Evolutionary conservation across 92 coral and sea anemone genomes (phyloP), one percentile per base, ranked within the genome.

Genomic region (Pocillopora grandis): DNA sequence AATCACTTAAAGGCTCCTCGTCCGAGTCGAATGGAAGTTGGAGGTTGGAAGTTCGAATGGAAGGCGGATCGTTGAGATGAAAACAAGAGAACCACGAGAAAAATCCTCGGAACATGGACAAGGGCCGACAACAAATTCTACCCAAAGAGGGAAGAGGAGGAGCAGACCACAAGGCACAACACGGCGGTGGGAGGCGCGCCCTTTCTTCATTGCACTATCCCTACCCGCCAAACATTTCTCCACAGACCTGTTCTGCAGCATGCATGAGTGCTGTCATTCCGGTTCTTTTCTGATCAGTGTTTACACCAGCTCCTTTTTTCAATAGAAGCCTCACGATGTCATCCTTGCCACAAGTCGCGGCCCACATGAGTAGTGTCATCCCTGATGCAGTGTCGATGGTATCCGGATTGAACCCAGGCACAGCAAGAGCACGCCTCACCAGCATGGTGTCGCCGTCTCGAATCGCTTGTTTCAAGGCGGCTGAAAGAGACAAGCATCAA

Each of bases 311-410:
- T 5, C 94, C 93, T 83, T 90, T 90, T 23, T 87, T 87, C 79
- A 94, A 86, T 67, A 96, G 75, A 68, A 96, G 81, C 72, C 85
- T 92, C 9, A 96, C 98, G 23, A 96, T 77, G 36, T 80, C 81
- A 62, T 94, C 95, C 86, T 92, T 94, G 69, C 98, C 94, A 74
- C 89, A 89, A 19, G 96, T 90, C n/a, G 95, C 98, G 21, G 98
- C 98, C 88, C 92, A 81, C 93, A 91, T 92, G 12, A 96, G 85
- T 21, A 96, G 89, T 12, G 95, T 94, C 98, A 96, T 96, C 17
- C 98, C 98, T 36, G 98, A 90, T 9, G 92, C 91, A 21, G 92
- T 90, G 76, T 96, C 98, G 16, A 84, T 77, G 37, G 86, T 80
- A 63, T 96, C 95, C 57, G 91, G 88, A 69, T 94, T 91, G 60